Base-by-base conservation (phyloP, 2,797 vertebrate genomes). In the Bufotes viridis region DNA sequence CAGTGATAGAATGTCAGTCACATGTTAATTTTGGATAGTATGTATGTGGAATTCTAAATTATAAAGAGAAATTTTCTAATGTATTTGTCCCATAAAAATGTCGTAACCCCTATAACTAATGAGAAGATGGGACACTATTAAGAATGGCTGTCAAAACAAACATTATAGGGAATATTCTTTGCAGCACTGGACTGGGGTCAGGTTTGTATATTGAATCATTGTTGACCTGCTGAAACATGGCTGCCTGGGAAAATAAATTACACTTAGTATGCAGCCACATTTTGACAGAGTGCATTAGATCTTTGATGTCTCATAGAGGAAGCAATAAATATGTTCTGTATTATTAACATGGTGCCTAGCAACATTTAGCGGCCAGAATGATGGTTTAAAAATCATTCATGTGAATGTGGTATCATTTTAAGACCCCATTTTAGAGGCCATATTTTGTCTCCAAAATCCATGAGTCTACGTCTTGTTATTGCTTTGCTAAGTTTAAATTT, bases 281-380 rank as follows among this genome's bases (percentile, higher is more conserved):
- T 81, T 81, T 81, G 34, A 63, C 79, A 57, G 55, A 42, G 7
- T 34, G 12, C 29, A 24, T 80, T 61, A 63, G 18, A 63, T 80
- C 10, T 29, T 61, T 61, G 18, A 61, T 61, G 78, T 63, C 20
- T 81, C 12, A 17, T 51, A n/a, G 11, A 8, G 20, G 22, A 26
- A 34, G 34, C 79, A 65, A 20, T 81, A 15, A 63, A 61, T 61
- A 61, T 61, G 18, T 34, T 81, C 15, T 9, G 12, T 81, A 80
- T 34, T 18, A 74, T 74, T 81, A 22, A 34, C 26, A 60, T 80
- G n/a, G 14, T 26, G 78, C 75, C 49, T 78, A 78, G 51, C 75
- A 78, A 78, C 26, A 60, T 80, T 80, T 57, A 42, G 42, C 0
- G 42, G 3, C 42, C 42, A 42, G 42, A 42, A 42, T 42, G 42